These are phyloP conservation scores for Drosophila phalerata DNA, from an alignment of 2,888 invertebrate species.

Conservation along the genomic window DNA sequence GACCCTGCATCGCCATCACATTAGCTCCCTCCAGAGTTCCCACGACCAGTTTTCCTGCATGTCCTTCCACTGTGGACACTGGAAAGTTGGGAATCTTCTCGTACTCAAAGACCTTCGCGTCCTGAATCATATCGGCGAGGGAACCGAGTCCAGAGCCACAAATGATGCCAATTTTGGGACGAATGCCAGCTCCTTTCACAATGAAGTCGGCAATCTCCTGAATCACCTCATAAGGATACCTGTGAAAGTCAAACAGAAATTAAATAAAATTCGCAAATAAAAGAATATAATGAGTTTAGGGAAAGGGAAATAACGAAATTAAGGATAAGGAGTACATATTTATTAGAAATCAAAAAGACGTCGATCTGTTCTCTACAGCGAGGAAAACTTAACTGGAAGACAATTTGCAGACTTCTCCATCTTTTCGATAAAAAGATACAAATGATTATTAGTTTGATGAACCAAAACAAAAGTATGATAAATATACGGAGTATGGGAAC, in stretches of 20 bases:
- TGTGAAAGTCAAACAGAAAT: slow-evolving; percentile 85
- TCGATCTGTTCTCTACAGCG: slow-evolving; percentile 11
- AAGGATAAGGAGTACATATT: slow-evolving; percentile 23
- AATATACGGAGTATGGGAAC: slow-evolving; percentile 7
- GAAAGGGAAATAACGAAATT: not conserved
- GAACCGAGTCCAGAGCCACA: slow-evolving; percentile 95
- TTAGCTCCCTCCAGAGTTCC: slow-evolving; percentile 92
- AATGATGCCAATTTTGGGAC: slow-evolving; percentile 96
- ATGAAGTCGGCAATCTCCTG: slow-evolving; percentile 92
- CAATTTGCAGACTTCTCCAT: slow-evolving; percentile 5
- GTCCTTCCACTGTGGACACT: slow-evolving; percentile 95
- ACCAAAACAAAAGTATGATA: slow-evolving; percentile 20
- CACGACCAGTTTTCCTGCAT: slow-evolving; percentile 96
- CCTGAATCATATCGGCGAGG: slow-evolving; percentile 91
- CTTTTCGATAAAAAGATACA: slow-evolving; percentile 15
- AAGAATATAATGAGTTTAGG: not conserved
- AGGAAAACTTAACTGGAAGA: slow-evolving; percentile 19
- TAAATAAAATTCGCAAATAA: not conserved
- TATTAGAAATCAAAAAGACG: not conserved
- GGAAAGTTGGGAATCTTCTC: slow-evolving; percentile 97
- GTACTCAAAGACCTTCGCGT: slow-evolving; percentile 92
- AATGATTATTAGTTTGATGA: slow-evolving; percentile 30
- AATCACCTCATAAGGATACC: slow-evolving; percentile 93
- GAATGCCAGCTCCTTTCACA: slow-evolving; percentile 88
- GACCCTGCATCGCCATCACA: slow-evolving; percentile 98